phyloP scores from a whole-genome alignment of 2,888 invertebrate species.

The Idaea dimidiata region DNA sequence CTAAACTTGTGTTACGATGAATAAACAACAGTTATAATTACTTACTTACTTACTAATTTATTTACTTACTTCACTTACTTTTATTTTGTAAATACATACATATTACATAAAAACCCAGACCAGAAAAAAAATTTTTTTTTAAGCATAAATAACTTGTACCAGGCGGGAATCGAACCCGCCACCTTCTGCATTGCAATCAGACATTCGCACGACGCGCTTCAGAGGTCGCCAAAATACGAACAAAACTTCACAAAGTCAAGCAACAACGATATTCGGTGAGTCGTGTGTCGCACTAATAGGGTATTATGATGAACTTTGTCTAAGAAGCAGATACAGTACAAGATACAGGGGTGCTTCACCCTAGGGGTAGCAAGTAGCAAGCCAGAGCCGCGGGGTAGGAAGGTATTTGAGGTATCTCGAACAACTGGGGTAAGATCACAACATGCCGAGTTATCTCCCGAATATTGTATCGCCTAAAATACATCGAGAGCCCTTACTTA shows the following conservation, averaged over 20 bases:
- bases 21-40: too few relatives aligned
- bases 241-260: constrained; percentile 40
- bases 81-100: too few relatives aligned
- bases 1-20: too few relatives aligned
- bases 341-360: constrained; percentile 52
- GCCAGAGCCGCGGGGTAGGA: constrained; percentile 33
- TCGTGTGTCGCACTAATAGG: constrained; percentile 70
- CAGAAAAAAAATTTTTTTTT: too few relatives aligned
- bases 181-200: too few relatives aligned
- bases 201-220: too few relatives aligned
- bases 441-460: constrained; percentile 77
- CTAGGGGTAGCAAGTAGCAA: constrained; percentile 30
- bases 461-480: constrained; percentile 72
- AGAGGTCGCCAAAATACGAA: too few relatives aligned
- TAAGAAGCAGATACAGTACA: constrained; percentile 45
- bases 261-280: constrained; percentile 53
- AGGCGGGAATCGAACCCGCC: too few relatives aligned
- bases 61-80: too few relatives aligned
- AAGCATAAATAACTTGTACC: too few relatives aligned
- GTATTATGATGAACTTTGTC: constrained; percentile 72
- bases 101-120: not conserved
- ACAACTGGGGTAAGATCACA: constrained; percentile 69
- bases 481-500: constrained; percentile 64
- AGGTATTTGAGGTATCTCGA: constrained; percentile 66
- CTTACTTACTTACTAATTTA: too few relatives aligned